These are phyloP conservation scores for Enhydra lutris DNA, from an alignment of 2,113 vertebrate genomes.

Conservation along the genomic window DNA sequence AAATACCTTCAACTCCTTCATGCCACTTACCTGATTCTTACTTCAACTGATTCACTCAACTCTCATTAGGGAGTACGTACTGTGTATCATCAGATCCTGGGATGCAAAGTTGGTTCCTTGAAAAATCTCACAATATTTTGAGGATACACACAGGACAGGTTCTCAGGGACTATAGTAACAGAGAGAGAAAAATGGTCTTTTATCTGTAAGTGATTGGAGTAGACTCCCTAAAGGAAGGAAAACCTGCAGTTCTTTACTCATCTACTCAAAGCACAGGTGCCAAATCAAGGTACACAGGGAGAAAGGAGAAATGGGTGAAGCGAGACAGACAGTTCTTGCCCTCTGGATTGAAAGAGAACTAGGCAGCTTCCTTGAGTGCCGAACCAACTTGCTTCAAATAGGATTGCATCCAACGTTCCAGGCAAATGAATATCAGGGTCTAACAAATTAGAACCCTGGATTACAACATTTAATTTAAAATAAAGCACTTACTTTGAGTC, in stretches of 20 bases:
- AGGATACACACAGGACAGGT: neutral
- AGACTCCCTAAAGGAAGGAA: neutral
- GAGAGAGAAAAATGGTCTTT: neutral
- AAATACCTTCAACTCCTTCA: neutral
- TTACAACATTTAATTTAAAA: neutral
- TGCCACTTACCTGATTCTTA: neutral
- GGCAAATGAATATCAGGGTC: neutral
- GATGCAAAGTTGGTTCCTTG: neutral
- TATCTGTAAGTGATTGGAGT: neutral
- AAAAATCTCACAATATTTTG: neutral
- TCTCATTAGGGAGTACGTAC: neutral
- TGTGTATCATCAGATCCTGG: neutral
- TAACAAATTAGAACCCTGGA: neutral
- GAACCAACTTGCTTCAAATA: neutral
- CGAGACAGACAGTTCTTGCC: neutral
- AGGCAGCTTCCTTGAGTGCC: neutral
- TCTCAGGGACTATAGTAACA: neutral
- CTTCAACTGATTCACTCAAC: neutral
- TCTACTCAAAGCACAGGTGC: neutral
- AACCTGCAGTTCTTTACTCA: neutral
- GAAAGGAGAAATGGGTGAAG: neutral
- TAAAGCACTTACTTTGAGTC: neutral
- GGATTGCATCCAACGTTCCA: neutral
- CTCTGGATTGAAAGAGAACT: neutral
- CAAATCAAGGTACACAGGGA: accelerated